phyloP scores from a whole-genome alignment of 92 coral and sea anemone genomes.

The Palythoa grandis region DNA sequence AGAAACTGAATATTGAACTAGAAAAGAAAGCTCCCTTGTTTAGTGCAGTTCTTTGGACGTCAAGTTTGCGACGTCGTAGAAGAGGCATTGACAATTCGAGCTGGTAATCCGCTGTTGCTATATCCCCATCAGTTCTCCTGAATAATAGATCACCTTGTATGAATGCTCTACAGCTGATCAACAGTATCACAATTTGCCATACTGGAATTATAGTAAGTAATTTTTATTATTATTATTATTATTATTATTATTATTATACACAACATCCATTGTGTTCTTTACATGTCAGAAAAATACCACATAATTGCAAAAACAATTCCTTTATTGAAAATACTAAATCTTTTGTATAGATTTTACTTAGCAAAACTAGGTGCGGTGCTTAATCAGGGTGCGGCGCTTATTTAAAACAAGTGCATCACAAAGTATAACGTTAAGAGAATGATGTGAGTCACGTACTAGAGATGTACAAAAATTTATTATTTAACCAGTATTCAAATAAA shows the following conservation, averaged over 20 bases:
- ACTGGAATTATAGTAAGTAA: constrained; percentile 64
- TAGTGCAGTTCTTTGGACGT: constrained; percentile 12
- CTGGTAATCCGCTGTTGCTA: constrained; percentile 60
- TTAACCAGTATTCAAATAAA: too few species aligned
- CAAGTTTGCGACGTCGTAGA: neutral
- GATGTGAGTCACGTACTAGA: too few species aligned
- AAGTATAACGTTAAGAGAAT: too few species aligned
- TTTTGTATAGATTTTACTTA: neutral
- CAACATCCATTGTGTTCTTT: too few species aligned
- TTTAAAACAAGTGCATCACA: too few species aligned
- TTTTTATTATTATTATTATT: neutral
- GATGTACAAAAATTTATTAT: too few species aligned
- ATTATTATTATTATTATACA: too few species aligned
- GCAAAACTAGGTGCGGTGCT: neutral
- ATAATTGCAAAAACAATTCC: neutral
- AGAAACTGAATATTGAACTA: constrained; percentile 15
- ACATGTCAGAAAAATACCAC: neutral
- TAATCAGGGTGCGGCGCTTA: too few species aligned
- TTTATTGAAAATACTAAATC: too few species aligned
- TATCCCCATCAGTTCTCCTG: constrained; percentile 61
- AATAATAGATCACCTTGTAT: constrained; percentile 58
- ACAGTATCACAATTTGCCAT: constrained; percentile 59
- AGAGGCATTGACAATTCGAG: constrained; percentile 11
- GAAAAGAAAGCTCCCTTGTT: constrained; percentile 19
- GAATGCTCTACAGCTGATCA: constrained; percentile 67